These are phyloP conservation scores for Paraescarpia echinospica DNA, from an alignment of 1,140 invertebrate genomes.

Conservation along the genomic window DNA sequence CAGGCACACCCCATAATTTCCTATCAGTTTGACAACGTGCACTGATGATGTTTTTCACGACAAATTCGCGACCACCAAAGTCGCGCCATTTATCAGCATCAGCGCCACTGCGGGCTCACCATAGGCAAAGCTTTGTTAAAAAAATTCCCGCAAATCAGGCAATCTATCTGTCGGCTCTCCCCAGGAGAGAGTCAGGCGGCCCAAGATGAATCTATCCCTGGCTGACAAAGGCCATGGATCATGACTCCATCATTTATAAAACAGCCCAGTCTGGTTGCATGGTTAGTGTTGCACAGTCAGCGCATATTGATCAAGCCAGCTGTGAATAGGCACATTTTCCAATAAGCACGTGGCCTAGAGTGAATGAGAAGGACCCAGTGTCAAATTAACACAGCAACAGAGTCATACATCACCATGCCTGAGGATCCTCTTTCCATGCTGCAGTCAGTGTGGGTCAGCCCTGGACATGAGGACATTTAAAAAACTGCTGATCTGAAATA, in stretches of 20 bases:
- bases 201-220: not conserved
- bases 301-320: not conserved
- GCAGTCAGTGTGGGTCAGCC: not conserved
- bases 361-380: not conserved
- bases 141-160: not conserved
- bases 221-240: slow-evolving; percentile 3
- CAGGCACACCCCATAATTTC: not conserved
- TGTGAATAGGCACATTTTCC: not conserved
- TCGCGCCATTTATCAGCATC: not conserved
- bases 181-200: not conserved
- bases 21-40: not conserved
- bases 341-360: not conserved
- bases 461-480: not conserved
- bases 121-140: not conserved
- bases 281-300: not conserved
- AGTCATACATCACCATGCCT: not conserved
- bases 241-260: slow-evolving; percentile 6
- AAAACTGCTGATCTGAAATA: too few species aligned
- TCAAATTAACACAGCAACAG: not conserved
- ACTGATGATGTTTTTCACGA: not conserved
- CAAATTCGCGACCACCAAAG: not conserved
- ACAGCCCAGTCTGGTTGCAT: not conserved
- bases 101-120: not conserved
- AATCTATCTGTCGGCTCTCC: not conserved
- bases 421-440: not conserved